These are phyloP conservation scores for Anthrax anthrax DNA, from an alignment of 2,888 invertebrate genomes.

Conservation along the genomic window DNA sequence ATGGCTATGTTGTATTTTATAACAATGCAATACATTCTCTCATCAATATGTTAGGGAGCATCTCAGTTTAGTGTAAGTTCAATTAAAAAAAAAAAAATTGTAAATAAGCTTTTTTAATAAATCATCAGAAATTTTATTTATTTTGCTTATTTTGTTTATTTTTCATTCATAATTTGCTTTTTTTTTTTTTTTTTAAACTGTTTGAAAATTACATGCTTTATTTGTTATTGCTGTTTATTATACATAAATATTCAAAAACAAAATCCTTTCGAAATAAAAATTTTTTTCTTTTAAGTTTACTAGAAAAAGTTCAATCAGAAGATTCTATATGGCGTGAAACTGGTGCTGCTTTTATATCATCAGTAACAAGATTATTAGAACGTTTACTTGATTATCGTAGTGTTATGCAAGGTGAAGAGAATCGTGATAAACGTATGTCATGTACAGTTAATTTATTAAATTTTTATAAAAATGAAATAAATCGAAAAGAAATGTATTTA, in stretches of 20 bases:
- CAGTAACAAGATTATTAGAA: constrained; percentile 78
- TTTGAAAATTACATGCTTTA: no score
- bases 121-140: neutral
- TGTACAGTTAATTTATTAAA: constrained; percentile 91
- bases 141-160: no score
- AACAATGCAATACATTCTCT: constrained; percentile 3
- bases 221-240: neutral
- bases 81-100: no score
- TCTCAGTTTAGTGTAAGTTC: constrained; percentile 88
- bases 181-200: no score
- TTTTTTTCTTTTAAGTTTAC: no score
- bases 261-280: no score
- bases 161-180: neutral
- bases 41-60: constrained; percentile 54
- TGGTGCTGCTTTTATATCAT: constrained; percentile 82
- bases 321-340: constrained; percentile 84
- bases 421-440: constrained; percentile 88
- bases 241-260: no score
- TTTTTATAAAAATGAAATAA: constrained; percentile 92
- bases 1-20: no score
- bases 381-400: constrained; percentile 84
- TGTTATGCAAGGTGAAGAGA: constrained; percentile 90
- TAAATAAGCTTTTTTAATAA: no score
- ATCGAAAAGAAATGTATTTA: constrained; percentile 89
- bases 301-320: constrained; percentile 71